phyloP scores from a whole-genome alignment of 2,888 invertebrate species.

The Julus scanicus region DNA sequence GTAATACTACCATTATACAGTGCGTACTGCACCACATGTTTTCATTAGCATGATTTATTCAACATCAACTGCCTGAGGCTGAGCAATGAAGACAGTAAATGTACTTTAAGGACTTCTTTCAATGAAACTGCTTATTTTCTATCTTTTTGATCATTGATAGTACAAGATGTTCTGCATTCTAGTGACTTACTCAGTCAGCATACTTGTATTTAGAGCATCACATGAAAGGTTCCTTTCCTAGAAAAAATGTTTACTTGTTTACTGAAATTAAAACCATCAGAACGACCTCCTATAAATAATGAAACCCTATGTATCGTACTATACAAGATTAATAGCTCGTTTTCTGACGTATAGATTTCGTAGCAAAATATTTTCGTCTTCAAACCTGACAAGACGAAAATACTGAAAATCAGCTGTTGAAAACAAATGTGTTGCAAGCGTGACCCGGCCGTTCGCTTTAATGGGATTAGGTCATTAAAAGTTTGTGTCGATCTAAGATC shows the following conservation, averaged over 20 bases:
- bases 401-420: neutral
- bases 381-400: neutral
- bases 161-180: too few species aligned
- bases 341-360: neutral
- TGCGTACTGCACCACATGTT: too few species aligned
- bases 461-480: neutral
- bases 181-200: too few species aligned
- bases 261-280: neutral
- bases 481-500: constrained; percentile 1
- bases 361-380: neutral
- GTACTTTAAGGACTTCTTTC: too few species aligned
- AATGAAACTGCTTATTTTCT: too few species aligned
- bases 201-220: neutral
- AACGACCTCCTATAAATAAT: neutral
- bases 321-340: neutral
- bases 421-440: constrained; percentile 2
- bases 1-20: too few species aligned
- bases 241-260: neutral
- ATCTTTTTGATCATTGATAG: too few species aligned
- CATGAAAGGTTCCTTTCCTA: neutral
- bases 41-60: too few species aligned
- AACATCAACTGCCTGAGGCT: neutral
- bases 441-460: constrained; percentile 26
- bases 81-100: neutral
- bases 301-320: neutral